Conservation (phyloP, 2,113 vertebrate genomes). For the Hippocampus mohnikei region DNA sequence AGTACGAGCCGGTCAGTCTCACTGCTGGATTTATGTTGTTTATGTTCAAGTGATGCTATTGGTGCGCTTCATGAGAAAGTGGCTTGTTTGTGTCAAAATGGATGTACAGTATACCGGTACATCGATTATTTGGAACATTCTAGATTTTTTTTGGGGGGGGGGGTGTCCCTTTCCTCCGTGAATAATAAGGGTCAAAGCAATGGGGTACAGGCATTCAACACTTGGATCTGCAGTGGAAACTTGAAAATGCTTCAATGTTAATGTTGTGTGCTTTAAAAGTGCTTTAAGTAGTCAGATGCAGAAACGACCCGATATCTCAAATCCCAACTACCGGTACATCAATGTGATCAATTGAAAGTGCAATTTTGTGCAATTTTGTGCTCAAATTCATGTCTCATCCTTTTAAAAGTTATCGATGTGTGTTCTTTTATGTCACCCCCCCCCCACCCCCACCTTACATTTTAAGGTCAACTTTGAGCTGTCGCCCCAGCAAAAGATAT, state of each 20-base stretch:
- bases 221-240: too few species aligned
- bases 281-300: too few species aligned
- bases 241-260: too few species aligned
- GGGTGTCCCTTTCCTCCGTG: not conserved
- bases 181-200: not conserved
- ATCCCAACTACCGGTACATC: too few species aligned
- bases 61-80: not conserved
- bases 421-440: conserved; percentile 29
- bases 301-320: too few species aligned
- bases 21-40: not conserved
- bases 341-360: too few species aligned
- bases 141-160: not conserved
- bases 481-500: conserved; percentile 83
- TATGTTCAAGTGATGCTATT: not conserved
- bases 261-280: too few species aligned
- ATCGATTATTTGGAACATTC: too few species aligned
- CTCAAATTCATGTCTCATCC: not conserved
- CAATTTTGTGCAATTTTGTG: not conserved
- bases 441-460: too few species aligned
- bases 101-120: too few species aligned
- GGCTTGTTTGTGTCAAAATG: not conserved
- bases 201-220: too few species aligned
- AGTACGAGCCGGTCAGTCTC: conserved; percentile 88
- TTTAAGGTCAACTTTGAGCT: conserved; percentile 88
- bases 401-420: not conserved